phyloP scores from a whole-genome alignment of 2,888 invertebrate genomes.

The Arge pagana region DNA sequence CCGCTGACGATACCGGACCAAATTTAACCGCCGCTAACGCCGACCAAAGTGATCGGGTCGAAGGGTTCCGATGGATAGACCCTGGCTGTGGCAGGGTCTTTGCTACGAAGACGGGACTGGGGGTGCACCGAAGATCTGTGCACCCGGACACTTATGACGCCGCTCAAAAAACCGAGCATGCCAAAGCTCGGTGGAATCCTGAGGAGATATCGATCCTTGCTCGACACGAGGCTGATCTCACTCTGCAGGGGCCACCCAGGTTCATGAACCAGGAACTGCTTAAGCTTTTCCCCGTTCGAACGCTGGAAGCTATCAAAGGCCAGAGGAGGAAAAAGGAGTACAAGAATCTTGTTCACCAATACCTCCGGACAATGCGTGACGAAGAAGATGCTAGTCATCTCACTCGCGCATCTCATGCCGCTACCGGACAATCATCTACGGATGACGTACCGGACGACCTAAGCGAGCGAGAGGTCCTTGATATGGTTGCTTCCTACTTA shows the following conservation, averaged over 20 bases:
- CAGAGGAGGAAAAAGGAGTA: slow-evolving; percentile 1
- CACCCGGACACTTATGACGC: no score
- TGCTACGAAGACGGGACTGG: no score
- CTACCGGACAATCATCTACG: neutral
- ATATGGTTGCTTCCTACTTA: no score
- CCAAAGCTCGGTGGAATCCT: slow-evolving; percentile 15
- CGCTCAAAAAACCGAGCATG: neutral
- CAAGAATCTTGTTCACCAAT: neutral
- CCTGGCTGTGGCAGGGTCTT: no score
- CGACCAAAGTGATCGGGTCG: no score
- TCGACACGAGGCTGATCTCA: slow-evolving; percentile 3
- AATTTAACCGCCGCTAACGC: no score
- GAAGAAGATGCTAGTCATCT: neutral
- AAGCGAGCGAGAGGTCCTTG: neutral
- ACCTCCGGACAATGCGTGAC: neutral
- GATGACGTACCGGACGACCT: neutral
- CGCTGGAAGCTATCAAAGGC: slow-evolving; percentile 7
- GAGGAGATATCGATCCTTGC: slow-evolving; percentile 12
- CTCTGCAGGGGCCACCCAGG: slow-evolving; percentile 1
- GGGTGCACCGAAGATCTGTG: no score
- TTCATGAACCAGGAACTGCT: slow-evolving; percentile 2
- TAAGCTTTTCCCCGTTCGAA: neutral
- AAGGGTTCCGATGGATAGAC: no score
- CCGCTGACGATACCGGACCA: no score
- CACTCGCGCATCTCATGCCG: neutral